Evolutionary conservation across 2,888 invertebrate species (phyloP).

Genomic region (Merodon equestris): DNA sequence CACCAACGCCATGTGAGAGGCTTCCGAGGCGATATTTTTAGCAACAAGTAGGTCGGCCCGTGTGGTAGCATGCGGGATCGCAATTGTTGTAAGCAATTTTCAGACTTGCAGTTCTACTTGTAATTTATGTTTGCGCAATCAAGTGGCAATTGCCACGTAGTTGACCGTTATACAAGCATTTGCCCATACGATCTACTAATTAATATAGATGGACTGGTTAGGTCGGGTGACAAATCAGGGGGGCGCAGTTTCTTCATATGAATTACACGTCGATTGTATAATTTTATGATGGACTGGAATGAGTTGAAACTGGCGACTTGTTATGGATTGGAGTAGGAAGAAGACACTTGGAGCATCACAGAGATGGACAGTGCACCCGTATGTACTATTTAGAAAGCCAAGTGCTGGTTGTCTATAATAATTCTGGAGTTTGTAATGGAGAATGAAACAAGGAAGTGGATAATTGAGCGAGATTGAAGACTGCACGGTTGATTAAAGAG

Average conservation of each 20-base stretch:
- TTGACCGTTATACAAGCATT: conserved; percentile 26
- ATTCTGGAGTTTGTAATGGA: no score
- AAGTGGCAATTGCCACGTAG: conserved; percentile 18
- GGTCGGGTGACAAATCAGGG: conserved; percentile 31
- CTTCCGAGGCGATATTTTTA: not conserved
- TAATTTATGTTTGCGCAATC: not conserved
- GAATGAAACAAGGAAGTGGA: no score
- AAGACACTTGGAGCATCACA: not conserved
- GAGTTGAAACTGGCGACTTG: not conserved
- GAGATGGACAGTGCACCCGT: not conserved
- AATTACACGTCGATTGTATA: conserved; percentile 12
- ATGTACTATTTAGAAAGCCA: no score
- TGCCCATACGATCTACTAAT: not conserved
- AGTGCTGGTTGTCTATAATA: no score
- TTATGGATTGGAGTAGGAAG: not conserved
- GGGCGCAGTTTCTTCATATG: conserved; percentile 7
- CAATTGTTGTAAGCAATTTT: conserved; percentile 8
- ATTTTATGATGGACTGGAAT: conserved; percentile 1
- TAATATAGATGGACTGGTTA: not conserved
- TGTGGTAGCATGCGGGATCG: not conserved
- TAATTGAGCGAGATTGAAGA: no score
- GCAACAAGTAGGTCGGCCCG: conserved; percentile 29
- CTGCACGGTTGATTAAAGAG: no score
- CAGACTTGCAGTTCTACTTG: conserved; percentile 7
- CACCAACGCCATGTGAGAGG: no score